Evolutionary conservation across 2,113 vertebrate species (phyloP).

Genomic region (Rhinichthys klamathensis): DNA sequence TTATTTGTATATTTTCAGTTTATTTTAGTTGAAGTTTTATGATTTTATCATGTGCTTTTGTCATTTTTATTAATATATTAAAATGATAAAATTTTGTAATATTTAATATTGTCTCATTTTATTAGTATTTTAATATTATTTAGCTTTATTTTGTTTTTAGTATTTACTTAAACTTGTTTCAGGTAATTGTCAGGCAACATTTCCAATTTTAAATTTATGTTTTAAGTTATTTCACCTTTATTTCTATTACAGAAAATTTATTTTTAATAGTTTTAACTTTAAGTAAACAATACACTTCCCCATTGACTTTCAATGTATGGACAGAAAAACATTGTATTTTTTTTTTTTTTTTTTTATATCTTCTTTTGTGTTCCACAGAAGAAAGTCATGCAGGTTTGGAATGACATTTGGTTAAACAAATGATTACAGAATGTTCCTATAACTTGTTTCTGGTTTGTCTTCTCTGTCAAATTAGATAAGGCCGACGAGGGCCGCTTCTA

Average conservation of each 20-base stretch:
- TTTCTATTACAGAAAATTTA: too few relatives aligned
- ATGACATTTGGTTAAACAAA: neutral
- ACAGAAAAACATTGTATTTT: neutral
- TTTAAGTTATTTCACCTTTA: too few relatives aligned
- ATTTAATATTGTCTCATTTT: too few relatives aligned
- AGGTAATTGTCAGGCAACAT: too few relatives aligned
- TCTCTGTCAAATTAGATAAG: constrained; percentile 23
- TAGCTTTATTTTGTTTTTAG: too few relatives aligned
- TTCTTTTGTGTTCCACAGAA: neutral
- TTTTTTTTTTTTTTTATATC: neutral
- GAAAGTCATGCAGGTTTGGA: neutral
- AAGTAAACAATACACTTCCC: neutral
- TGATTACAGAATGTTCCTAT: neutral
- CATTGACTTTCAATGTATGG: neutral
- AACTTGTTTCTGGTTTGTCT: neutral
- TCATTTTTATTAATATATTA: neutral
- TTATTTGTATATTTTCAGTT: neutral
- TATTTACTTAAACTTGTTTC: too few relatives aligned
- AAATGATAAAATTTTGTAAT: too few relatives aligned
- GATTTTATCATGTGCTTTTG: neutral
- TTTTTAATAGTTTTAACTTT: too few relatives aligned
- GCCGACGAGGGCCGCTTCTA: neutral
- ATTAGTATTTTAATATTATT: neutral
- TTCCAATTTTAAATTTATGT: too few relatives aligned
- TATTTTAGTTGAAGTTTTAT: neutral